These are phyloP conservation scores for Phrixothrix hirtus DNA, from an alignment of 2,888 invertebrate genomes.

Conservation along the genomic window DNA sequence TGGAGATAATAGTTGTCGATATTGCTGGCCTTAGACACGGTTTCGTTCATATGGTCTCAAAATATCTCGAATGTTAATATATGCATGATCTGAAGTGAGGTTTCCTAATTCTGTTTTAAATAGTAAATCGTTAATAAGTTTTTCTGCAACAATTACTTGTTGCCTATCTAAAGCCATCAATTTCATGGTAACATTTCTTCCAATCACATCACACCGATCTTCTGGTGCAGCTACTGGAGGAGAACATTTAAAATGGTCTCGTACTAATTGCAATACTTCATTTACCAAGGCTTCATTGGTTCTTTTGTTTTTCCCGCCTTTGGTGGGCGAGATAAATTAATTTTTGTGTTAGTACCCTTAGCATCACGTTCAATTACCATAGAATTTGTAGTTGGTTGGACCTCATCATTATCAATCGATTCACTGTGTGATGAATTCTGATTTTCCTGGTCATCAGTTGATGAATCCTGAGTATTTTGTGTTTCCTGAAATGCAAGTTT, in stretches of 20 bases:
- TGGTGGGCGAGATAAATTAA: slow-evolving; percentile 14
- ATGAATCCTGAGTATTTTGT: slow-evolving; percentile 6
- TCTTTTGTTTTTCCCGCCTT: slow-evolving; percentile 25
- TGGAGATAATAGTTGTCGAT: slow-evolving; percentile 15
- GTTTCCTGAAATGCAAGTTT: neutral
- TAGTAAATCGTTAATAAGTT: too few relatives aligned
- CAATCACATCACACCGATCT: slow-evolving; percentile 21
- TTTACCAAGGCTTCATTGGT: slow-evolving; percentile 24
- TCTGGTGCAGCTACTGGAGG: slow-evolving; percentile 19
- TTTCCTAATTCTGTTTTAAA: too few relatives aligned
- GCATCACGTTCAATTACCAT: too few relatives aligned
- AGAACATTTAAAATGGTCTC: slow-evolving; percentile 31
- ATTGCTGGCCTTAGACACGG: slow-evolving; percentile 17
- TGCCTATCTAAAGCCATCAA: too few relatives aligned
- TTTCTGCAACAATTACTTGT: too few relatives aligned
- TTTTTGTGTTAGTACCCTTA: too few relatives aligned
- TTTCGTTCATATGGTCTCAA: slow-evolving; percentile 12
- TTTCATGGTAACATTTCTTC: slow-evolving; percentile 20
- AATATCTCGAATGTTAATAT: slow-evolving; percentile 24
- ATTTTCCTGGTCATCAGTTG: slow-evolving; percentile 3
- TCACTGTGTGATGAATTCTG: too few relatives aligned
- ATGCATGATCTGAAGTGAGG: slow-evolving; percentile 18
- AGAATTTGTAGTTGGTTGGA: too few relatives aligned
- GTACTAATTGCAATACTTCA: slow-evolving; percentile 26
- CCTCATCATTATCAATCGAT: too few relatives aligned